phyloP scores from a whole-genome alignment of 2,113 vertebrate species.

The Pelusios castaneus region DNA sequence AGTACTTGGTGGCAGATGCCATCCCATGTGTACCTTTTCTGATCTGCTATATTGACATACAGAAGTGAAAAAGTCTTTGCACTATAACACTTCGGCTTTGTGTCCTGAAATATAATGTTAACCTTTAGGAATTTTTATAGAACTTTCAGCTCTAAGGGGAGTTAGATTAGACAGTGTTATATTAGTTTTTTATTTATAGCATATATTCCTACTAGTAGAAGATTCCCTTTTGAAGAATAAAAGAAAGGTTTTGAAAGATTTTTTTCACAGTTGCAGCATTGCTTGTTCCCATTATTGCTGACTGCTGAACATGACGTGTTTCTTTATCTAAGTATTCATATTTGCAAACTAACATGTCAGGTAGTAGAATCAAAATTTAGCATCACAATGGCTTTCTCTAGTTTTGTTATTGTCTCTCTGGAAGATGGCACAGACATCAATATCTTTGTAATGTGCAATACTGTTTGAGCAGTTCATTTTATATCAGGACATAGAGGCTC shows the following conservation, averaged over 20 bases:
- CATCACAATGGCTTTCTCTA: not conserved
- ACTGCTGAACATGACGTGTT: conserved; percentile 2
- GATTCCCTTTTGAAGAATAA: conserved; percentile 61
- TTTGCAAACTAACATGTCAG: conserved; percentile 51
- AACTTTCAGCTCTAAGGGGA: conserved; percentile 33
- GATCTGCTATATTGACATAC: not conserved
- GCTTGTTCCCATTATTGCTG: conserved; percentile 39
- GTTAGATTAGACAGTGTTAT: conserved; percentile 25
- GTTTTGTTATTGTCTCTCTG: conserved; percentile 6
- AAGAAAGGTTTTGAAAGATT: conserved; percentile 42
- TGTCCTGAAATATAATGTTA: conserved; percentile 40
- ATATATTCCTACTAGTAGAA: not conserved
- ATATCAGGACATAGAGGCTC: not conserved
- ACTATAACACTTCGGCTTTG: not conserved
- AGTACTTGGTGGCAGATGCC: not conserved
- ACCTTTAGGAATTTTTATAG: conserved; percentile 21
- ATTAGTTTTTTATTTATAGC: conserved; percentile 51
- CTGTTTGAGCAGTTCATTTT: conserved; percentile 26
- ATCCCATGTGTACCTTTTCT: not conserved
- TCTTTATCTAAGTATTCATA: conserved; percentile 57
- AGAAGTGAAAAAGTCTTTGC: not conserved
- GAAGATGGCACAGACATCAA: not conserved
- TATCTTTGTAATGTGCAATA: not conserved
- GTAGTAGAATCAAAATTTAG: conserved; percentile 40
- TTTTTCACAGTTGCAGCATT: not conserved